Base-by-base conservation (phyloP, 2,888 invertebrate species). In the Iphiclides podalirius region DNA sequence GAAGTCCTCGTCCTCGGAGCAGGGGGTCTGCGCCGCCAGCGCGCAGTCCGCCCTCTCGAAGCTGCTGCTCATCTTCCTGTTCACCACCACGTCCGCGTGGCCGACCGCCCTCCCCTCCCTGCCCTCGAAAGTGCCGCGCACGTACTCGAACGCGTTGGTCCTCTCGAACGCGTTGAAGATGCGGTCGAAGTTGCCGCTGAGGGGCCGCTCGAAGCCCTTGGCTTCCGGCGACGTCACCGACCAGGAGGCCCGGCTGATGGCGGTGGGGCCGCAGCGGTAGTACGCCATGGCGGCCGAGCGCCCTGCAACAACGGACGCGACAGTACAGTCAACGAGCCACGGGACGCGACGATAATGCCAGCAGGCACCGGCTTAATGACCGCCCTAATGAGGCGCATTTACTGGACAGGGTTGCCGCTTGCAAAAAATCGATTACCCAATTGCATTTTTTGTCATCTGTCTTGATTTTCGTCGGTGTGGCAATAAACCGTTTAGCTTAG, bases 1-100 rank as follows among this genome's bases (percentile, higher is more conserved):
- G 66, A 90, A 92, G 61, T 92, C 92, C 64, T 93, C 92, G 61
- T 92, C 91, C 37, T 92, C 92, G 1, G 78, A 71, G 57, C 78
- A 74, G 8, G 89, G 89, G 4, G 88, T 80, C 70, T 89, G 85
- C 53, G 88, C 88, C 14, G 89, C 89, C 71, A 89, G 73, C 59
- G 87, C 88, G 60, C 88, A 86, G 68, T 88, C 89, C 12, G 89
- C 89, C 26, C 88, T 66, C 65, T 89, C 89, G 54, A 69, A 86
- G 53, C 86, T 85, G 55, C 86, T 86, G 63, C 83, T 83, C 76
- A 81, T 77, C 61, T 79, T 83, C 43, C 85, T 72, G 50, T 88
- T 88, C 2, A 88, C 86, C 15, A 89, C 77, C 9, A 88, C 67
- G 43, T 89, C 88, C 1, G 75, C 77, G 53, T 83, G 82, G 0